Evolutionary conservation across 1,140 invertebrate species (phyloP).

Genomic region (Drosophila simulans): DNA sequence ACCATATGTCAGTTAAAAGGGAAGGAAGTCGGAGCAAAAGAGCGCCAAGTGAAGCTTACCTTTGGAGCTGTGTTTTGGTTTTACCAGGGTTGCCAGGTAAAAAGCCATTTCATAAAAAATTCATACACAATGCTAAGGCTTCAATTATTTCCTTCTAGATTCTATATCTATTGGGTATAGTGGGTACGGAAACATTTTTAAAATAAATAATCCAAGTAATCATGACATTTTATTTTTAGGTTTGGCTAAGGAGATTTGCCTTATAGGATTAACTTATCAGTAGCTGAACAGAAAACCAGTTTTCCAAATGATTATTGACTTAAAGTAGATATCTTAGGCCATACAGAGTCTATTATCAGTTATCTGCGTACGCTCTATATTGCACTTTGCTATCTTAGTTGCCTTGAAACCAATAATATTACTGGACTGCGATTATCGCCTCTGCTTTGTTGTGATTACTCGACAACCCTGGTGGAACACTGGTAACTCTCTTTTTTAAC

Average conservation of each 20-base stretch:
- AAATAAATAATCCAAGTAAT: not conserved
- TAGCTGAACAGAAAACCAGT: not conserved
- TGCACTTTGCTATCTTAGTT: conserved; percentile 33
- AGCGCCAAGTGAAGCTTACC: conserved; percentile 26
- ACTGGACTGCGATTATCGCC: conserved; percentile 13
- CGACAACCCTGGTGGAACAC: conserved; percentile 35
- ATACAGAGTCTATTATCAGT: not conserved
- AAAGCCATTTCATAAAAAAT: not conserved
- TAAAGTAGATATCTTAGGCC: not conserved
- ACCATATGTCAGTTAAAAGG: conserved; percentile 21
- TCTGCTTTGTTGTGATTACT: not conserved
- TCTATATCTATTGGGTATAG: too few relatives aligned
- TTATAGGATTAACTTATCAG: not conserved
- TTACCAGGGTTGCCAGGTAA: conserved; percentile 16
- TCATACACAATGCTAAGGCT: not conserved
- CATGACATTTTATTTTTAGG: not conserved
- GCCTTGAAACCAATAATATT: conserved; percentile 32
- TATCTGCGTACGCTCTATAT: conserved; percentile 6
- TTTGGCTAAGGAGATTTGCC: not conserved
- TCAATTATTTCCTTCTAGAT: too few relatives aligned
- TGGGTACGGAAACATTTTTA: too few relatives aligned
- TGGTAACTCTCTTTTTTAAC: conserved; percentile 18
- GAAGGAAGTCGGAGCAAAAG: conserved; percentile 11
- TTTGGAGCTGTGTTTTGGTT: conserved; percentile 13
- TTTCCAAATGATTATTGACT: not conserved